phyloP scores from a whole-genome alignment of 2,797 vertebrate genomes.

The Scomberomorus guttatus region DNA sequence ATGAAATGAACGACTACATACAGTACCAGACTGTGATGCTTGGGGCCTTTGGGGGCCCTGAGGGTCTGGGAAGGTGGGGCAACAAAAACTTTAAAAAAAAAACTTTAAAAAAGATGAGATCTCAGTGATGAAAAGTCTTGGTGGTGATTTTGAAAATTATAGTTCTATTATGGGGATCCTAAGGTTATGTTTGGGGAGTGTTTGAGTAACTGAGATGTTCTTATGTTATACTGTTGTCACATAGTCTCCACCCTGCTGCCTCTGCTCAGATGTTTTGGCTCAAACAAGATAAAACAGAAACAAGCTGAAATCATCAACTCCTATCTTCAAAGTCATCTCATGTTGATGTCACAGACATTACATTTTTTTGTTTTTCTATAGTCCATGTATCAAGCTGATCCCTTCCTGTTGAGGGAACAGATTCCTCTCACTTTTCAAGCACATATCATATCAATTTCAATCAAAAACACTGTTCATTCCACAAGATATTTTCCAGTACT shows the following conservation, averaged over 20 bases:
- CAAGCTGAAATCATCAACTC: background rate
- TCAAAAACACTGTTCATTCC: constrained; percentile 28
- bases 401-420: background rate
- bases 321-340: background rate
- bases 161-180: background rate
- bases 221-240: background rate
- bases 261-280: background rate
- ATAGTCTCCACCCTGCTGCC: too few species aligned
- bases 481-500: constrained; percentile 35
- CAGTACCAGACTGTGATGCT: too few species aligned
- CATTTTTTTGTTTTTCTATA: constrained; percentile 13
- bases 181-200: background rate
- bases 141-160: background rate
- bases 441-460: background rate
- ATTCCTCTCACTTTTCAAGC: background rate
- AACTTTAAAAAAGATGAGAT: too few species aligned
- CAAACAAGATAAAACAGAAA: background rate
- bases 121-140: too few species aligned
- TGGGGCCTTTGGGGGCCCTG: too few species aligned
- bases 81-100: too few species aligned
- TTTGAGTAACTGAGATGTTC: background rate
- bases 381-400: background rate
- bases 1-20: too few species aligned
- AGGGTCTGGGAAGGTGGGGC: too few species aligned
- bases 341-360: constrained; percentile 31